Conservation (phyloP, 2,888 invertebrate genomes). For the Rugalucina vietnamica region DNA sequence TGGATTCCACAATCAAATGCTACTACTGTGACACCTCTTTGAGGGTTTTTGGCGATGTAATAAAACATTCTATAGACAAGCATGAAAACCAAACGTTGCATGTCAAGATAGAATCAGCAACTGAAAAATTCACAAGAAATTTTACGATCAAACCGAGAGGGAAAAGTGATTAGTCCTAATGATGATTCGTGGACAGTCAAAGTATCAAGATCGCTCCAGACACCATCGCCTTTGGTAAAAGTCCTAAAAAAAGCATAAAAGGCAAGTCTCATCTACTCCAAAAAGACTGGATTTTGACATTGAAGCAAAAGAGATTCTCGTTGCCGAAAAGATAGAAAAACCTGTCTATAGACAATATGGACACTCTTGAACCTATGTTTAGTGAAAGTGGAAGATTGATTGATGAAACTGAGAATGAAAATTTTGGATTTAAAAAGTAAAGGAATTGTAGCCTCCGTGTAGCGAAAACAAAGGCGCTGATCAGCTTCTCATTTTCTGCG, state of each 20-base stretch:
- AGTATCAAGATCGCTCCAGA: neutral
- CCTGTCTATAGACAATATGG: neutral
- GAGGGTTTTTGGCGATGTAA: neutral
- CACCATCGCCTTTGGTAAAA: neutral
- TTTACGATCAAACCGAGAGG: neutral
- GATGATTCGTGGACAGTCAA: neutral
- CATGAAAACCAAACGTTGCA: neutral
- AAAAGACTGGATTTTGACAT: neutral
- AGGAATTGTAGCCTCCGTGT: no score
- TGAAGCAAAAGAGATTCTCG: neutral
- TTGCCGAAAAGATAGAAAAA: neutral
- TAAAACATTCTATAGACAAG: neutral
- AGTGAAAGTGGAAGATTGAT: no score
- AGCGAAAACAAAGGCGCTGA: no score
- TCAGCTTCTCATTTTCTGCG: no score
- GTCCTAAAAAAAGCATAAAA: neutral
- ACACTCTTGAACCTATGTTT: no score
- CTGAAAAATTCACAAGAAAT: neutral
- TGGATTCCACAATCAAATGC: no score
- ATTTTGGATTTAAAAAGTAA: no score
- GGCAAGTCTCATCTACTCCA: neutral
- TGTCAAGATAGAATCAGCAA: neutral
- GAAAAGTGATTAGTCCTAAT: neutral
- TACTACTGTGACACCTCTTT: neutral
- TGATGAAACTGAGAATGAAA: no score